These are phyloP conservation scores for Lycopodina hypogea DNA, from an alignment of 37 sponge, comb jelly and placozoan genomes.

Conservation along the genomic window DNA sequence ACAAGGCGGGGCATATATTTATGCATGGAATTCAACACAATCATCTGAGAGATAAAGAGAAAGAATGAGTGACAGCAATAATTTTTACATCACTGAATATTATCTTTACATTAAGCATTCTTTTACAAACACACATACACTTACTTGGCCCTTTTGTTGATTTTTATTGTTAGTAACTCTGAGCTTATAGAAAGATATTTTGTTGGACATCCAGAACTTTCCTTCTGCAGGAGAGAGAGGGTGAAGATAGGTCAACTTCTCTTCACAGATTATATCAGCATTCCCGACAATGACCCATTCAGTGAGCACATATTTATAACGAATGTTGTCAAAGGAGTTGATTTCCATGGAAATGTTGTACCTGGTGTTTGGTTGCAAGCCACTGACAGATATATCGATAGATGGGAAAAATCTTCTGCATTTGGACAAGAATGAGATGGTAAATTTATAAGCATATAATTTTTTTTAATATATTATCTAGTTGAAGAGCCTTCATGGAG, in stretches of 20 bases:
- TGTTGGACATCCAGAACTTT: constrained; percentile 67
- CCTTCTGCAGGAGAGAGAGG: constrained; percentile 73
- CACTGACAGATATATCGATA: constrained; percentile 44
- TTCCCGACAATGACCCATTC: constrained; percentile 83
- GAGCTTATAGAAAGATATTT: constrained; percentile 77
- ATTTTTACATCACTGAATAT: no score
- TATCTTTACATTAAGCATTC: no score
- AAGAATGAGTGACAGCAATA: no score
- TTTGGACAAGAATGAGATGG: neutral
- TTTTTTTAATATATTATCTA: neutral
- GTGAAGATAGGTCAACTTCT: constrained; percentile 45
- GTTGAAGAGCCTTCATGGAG: neutral
- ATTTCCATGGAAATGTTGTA: constrained; percentile 72
- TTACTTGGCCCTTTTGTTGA: constrained; percentile 57
- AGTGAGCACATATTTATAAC: constrained; percentile 87
- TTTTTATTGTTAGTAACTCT: constrained; percentile 80
- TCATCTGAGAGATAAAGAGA: no score
- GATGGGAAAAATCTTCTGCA: constrained; percentile 90
- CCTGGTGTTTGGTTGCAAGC: constrained; percentile 65
- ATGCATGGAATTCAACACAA: no score
- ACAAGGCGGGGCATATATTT: no score
- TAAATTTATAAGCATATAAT: neutral
- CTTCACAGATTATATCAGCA: constrained; percentile 50
- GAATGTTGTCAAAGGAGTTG: constrained; percentile 59
- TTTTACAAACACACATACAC: no score